A percentile compares a stretch with the other conserved stretches of the same genome.
Conservation (phyloP, 2,113 vertebrate genomes). For the Oenanthe oenanthe region DNA sequence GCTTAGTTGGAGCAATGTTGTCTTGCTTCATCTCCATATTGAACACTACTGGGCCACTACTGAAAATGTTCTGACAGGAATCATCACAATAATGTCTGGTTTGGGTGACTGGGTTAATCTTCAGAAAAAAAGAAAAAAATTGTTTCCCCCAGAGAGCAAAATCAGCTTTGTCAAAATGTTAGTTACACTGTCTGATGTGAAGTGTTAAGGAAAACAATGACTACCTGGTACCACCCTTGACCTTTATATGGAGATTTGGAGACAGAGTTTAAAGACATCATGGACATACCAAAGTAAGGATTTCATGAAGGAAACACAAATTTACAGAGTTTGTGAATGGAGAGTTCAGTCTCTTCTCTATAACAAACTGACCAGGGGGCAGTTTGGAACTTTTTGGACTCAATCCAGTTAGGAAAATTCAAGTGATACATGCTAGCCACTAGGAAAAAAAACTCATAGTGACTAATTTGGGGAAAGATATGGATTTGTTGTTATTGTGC, state of each 20-base stretch:
- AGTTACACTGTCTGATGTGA: neutral
- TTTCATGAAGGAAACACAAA: neutral
- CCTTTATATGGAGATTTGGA: neutral
- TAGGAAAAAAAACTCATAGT: neutral
- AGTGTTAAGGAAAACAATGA: neutral
- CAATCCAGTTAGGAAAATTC: neutral
- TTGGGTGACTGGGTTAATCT: neutral
- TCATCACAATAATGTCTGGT: neutral
- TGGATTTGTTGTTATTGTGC: neutral
- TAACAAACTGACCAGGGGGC: neutral
- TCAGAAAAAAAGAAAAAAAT: neutral
- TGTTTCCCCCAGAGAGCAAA: neutral
- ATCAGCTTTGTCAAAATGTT: neutral
- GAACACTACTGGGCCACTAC: neutral
- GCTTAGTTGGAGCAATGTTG: neutral
- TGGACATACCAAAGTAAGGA: neutral
- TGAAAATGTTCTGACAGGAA: neutral
- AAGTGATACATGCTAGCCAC: neutral
- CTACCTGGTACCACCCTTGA: neutral
- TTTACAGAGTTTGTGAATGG: neutral
- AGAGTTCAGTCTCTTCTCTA: neutral
- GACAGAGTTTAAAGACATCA: neutral
- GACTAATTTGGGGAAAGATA: neutral
- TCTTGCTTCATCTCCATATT: neutral
- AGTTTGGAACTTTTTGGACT: neutral